Conservation (phyloP, 2,113 vertebrate genomes). For the Entomyzon cyanotis region DNA sequence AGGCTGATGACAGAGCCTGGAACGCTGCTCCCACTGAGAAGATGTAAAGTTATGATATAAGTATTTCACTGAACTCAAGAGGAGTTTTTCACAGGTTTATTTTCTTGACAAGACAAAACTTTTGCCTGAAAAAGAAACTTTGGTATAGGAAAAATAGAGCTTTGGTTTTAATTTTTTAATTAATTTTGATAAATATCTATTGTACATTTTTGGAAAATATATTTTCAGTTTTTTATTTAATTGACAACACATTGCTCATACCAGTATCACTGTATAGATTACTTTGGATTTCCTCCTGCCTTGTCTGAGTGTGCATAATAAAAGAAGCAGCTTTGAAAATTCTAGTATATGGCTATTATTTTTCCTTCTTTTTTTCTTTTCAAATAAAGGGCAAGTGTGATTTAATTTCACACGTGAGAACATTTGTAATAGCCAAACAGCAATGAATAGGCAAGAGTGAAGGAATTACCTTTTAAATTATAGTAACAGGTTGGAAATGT, state of each 20-base stretch:
- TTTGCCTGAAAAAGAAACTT: not conserved
- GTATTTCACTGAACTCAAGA: not conserved
- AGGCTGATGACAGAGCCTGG: not conserved
- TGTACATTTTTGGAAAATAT: not conserved
- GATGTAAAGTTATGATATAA: not conserved
- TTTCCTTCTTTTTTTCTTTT: not conserved
- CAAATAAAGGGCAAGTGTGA: slow-evolving; percentile 1
- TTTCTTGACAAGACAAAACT: not conserved
- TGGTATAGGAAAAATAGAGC: not conserved
- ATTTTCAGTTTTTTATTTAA: not conserved
- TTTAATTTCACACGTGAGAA: slow-evolving; percentile 13
- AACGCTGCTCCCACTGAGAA: accelerated
- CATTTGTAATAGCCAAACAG: not conserved
- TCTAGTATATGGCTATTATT: not conserved
- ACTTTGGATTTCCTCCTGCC: not conserved
- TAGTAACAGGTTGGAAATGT: not conserved
- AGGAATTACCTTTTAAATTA: slow-evolving; percentile 25
- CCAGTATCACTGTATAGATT: not conserved
- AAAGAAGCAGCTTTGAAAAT: not conserved
- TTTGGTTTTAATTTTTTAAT: not conserved
- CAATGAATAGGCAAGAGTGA: not conserved
- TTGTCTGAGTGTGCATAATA: not conserved
- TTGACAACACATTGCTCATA: not conserved
- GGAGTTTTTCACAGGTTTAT: not conserved
- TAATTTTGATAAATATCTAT: not conserved